Conservation (phyloP, 1,140 invertebrate genomes). For the Bilobella aurantiaca region DNA sequence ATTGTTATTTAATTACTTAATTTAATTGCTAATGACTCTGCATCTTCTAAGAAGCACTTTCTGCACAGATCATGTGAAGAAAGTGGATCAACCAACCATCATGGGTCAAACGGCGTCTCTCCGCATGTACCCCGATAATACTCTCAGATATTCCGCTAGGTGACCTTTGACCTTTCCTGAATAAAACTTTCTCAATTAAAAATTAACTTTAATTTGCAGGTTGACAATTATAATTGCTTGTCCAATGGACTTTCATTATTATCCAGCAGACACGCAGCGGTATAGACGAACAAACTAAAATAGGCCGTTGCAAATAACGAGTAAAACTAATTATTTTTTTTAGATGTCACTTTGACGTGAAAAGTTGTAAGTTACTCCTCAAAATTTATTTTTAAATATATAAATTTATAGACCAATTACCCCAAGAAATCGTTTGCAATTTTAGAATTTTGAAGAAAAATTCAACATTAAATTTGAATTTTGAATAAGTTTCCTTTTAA, state of each 20-base stretch:
- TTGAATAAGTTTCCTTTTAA: too few relatives aligned
- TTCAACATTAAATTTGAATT: too few relatives aligned
- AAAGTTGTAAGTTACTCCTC: conserved; percentile 11
- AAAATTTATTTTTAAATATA: not conserved
- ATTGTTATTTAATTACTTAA: not conserved
- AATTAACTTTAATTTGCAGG: not conserved
- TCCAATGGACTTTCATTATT: conserved; percentile 10
- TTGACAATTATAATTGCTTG: conserved; percentile 9
- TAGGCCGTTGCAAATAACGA: not conserved
- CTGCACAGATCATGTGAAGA: not conserved
- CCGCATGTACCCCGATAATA: conserved; percentile 6
- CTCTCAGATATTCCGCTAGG: conserved; percentile 12
- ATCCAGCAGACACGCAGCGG: conserved; percentile 13
- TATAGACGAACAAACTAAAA: not conserved
- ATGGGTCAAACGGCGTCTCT: conserved; percentile 8
- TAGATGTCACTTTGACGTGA: not conserved
- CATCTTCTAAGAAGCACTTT: not conserved
- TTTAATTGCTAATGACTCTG: not conserved
- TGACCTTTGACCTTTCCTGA: not conserved
- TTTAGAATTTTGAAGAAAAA: too few relatives aligned
- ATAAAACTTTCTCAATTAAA: not conserved
- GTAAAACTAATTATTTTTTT: not conserved
- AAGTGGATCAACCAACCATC: conserved; percentile 3
- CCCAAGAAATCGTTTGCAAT: too few relatives aligned
- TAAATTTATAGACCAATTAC: too few relatives aligned